Evolutionary conservation across 1,140 invertebrate species (phyloP), one percentile per base, ranked within the genome.

Genomic region (Drosophila bifasciata): DNA sequence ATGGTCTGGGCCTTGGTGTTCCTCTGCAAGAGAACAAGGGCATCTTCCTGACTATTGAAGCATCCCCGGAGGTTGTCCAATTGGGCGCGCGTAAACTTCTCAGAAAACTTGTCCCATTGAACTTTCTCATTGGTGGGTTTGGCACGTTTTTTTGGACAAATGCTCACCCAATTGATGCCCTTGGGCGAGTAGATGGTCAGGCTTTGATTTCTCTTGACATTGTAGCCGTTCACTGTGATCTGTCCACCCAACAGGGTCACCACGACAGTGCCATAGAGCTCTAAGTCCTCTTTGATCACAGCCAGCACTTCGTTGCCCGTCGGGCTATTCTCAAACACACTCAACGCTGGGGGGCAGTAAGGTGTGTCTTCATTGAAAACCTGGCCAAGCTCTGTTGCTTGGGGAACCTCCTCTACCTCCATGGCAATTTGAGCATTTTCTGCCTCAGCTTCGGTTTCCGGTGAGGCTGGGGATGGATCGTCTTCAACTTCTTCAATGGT

Each of bases 21-120:
- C 11, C 78, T 60, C 41, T 91, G 72, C 0, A 92, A n/a, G 6
- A 91, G 43, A 0, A 92, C 49, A 15, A 92, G 61, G 9, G 90
- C 86, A 72, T 92, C 86, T 0, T 56, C 53, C 15, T 50, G 21
- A 0, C 9, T n/a, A 49, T 89, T 44, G 55, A 72, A 91, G 4
- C 59, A 68, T 0, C 25, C 17, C 15, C 45, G 6, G 17, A 91
- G 76, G 2, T 73, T 71, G 16, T 80, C 51, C 8, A 91, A 40
- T 45, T 91, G 81, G 0, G 41, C 50, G 5, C 74, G 67, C 0
- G 66, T 57, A n/a, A 91, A 88, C 15, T 46, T 79, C 3, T 73
- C 28, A 5, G 67, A 52, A 1, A 89, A 45, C 1, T 60, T 21
- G 0, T 43, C 6, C 90, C 60, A 64, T 7, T 64, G 16, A 0